Conservation (phyloP, 2,113 vertebrate species). For the Orycteropus afer region DNA sequence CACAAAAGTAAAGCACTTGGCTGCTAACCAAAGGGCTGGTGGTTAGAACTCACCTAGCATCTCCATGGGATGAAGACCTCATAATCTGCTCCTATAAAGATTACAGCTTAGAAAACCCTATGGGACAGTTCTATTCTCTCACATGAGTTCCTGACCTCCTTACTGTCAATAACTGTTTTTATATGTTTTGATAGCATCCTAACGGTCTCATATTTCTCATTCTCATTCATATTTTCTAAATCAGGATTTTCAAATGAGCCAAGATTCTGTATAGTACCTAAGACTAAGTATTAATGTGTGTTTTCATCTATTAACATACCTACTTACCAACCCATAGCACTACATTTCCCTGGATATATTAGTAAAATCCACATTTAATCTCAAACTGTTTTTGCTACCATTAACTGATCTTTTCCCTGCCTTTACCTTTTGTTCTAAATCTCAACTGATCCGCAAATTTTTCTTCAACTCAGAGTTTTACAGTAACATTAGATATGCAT, state of each 20-base stretch:
- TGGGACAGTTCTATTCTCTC: not conserved
- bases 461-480: slow-evolving; percentile 51
- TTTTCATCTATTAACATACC: not conserved
- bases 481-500: slow-evolving; percentile 63
- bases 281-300: not conserved
- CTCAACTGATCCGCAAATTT: slow-evolving; percentile 55
- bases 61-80: no score
- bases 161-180: slow-evolving; percentile 49
- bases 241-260: slow-evolving; percentile 19
- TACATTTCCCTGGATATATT: not conserved
- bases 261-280: not conserved
- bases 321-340: not conserved
- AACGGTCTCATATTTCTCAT: slow-evolving; percentile 23
- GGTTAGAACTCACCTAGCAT: not conserved
- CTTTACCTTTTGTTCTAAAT: slow-evolving; percentile 56
- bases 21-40: not conserved
- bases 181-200: slow-evolving; percentile 19
- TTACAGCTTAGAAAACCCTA: no score
- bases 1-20: not conserved
- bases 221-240: slow-evolving; percentile 41
- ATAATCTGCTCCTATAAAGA: no score
- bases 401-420: not conserved
- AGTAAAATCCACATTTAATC: slow-evolving; percentile 41
- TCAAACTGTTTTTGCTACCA: slow-evolving; percentile 7
- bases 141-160: not conserved